Evolutionary conservation across 2,113 vertebrate species (phyloP), one percentile per base, ranked within the genome.

Genomic region (Microcebus jonahi): DNA sequence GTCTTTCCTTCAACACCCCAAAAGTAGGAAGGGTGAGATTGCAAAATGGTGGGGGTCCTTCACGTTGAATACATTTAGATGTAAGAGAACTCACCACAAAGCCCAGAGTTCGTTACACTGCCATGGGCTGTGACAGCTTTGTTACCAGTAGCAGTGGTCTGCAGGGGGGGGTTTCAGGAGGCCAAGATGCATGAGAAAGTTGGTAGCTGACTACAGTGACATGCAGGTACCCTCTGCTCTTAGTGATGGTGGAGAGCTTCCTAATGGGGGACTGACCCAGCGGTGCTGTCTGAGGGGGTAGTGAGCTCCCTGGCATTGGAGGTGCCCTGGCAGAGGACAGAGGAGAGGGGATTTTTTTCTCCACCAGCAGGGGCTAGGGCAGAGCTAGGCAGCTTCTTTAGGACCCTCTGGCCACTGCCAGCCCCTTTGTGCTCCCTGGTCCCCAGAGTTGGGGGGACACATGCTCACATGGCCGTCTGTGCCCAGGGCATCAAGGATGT

Each of bases 151-250:
- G 50, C 29, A 4, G 31, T 7, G 63, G 83, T 21, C 77, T 57
- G 13, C 2, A 5, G 57, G 8, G 36, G 36, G 10, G 9, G 31
- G 13, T 20, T 3, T 71, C 21, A 61, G 55, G 31, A 71, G 45
- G n/a, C 25, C 4, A 42, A 42, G 84, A 17, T 42, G 36, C n/a
- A 34, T 5, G 34, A 82, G 85, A 10, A 45, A 71, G 48, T 12
- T n/a, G 6, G 5, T 5, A 48, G 23, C 2, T 14, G n/a, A 45
- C 42, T 67, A 20, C 57, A 75, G 31, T 3, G 20, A 6, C 21
- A 14, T 0, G 1, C 20, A 36, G 55, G n/a, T 3, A 2, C 48
- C 77, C 9, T 6, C 20, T 15, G 0, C 18, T n/a, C 45, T 79
- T 3, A 34, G 15, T 6, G 39, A 61, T 9, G 11, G 10, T 17